phyloP scores from a whole-genome alignment of 2,797 vertebrate species.

The Sebastes vulpes region DNA sequence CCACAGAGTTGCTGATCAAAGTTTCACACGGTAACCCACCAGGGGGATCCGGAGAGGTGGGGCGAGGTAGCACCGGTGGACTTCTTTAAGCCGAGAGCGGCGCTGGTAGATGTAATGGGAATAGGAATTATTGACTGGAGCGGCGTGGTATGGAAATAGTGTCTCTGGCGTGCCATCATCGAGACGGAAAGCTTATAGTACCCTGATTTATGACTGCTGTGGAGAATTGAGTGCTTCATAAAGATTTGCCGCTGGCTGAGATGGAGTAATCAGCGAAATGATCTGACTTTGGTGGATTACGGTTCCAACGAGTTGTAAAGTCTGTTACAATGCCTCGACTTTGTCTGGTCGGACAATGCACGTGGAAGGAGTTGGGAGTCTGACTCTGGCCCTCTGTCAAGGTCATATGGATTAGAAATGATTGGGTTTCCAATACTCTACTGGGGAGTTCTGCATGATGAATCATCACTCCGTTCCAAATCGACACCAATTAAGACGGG shows the following conservation, averaged over 20 bases:
- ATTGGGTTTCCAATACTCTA: slow-evolving; percentile 84
- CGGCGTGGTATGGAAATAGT: slow-evolving; percentile 65
- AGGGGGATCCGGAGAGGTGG: slow-evolving; percentile 51
- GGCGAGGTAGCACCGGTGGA: slow-evolving; percentile 26
- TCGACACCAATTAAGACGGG: slow-evolving; percentile 84
- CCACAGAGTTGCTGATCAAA: slow-evolving; percentile 53
- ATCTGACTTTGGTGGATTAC: slow-evolving; percentile 80
- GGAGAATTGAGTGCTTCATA: slow-evolving; percentile 81
- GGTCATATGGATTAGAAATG: slow-evolving; percentile 86
- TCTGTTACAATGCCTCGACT: slow-evolving; percentile 62
- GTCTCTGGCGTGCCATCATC: slow-evolving; percentile 74
- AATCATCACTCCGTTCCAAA: slow-evolving; percentile 83
- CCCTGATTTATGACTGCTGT: slow-evolving; percentile 78
- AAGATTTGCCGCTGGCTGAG: slow-evolving; percentile 79
- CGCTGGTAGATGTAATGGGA: slow-evolving; percentile 54
- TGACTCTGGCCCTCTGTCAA: slow-evolving; percentile 75
- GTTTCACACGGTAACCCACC: slow-evolving; percentile 46
- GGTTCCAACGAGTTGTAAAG: slow-evolving; percentile 70
- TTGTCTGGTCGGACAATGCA: slow-evolving; percentile 60
- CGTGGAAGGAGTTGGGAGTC: slow-evolving; percentile 53
- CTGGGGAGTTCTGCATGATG: slow-evolving; percentile 82
- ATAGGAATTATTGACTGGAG: slow-evolving; percentile 71
- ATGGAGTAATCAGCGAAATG: slow-evolving; percentile 79
- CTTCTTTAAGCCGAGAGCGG: slow-evolving; percentile 43
- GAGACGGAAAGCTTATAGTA: slow-evolving; percentile 71